Evolutionary conservation across 2,888 invertebrate species (phyloP), one percentile per base, ranked within the genome.

Genomic region (Boloria euphrosyne): DNA sequence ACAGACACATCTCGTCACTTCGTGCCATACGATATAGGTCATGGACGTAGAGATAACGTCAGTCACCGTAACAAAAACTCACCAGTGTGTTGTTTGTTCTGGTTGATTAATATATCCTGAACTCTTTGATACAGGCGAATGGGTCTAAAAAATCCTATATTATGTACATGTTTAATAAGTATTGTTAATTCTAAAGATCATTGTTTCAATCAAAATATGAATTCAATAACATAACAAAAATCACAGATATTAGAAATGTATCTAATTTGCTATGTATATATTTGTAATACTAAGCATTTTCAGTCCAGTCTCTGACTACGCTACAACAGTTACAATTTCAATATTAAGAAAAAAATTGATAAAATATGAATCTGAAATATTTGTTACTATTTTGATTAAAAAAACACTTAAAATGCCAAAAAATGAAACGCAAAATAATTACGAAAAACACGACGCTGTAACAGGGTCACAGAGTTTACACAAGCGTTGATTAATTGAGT

Each of bases 11-110:
- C 47, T 43, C 54, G 49, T 51, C 27, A 44, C 57, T 58, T 38
- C 50, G 51, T 17, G 50, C 44, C 50, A 54, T 62, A 55, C 57
- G 14, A 51, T 57, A 64, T 57, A 17, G 63, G 63, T 64, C 63
- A 64, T 51, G 63, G 63, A 57, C 63, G 44, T 27, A 17, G 27
- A 63, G 50, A 64, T 64, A 64, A 51, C 27, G 17, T 50, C 50
- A 63, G 57, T 57, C 57, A 46, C 14, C n/a, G 44, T 44, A 57
- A 46, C 44, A 57, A 55, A 57, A 57, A 13, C 10, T 44, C 44
- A 46, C 44, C 18, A 46, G 46, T 22, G 22, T 22, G 22, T 46
- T 14, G 50, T 50, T 13, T 31, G 46, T 57, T 18, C 44, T 18
- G 57, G n/a, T 57, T 57, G 57, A 57, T 46, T 57, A 57, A 57